Evolutionary conservation across 2,113 vertebrate species (phyloP), one percentile per base, ranked within the genome.

Genomic region (Synchiropus splendidus): DNA sequence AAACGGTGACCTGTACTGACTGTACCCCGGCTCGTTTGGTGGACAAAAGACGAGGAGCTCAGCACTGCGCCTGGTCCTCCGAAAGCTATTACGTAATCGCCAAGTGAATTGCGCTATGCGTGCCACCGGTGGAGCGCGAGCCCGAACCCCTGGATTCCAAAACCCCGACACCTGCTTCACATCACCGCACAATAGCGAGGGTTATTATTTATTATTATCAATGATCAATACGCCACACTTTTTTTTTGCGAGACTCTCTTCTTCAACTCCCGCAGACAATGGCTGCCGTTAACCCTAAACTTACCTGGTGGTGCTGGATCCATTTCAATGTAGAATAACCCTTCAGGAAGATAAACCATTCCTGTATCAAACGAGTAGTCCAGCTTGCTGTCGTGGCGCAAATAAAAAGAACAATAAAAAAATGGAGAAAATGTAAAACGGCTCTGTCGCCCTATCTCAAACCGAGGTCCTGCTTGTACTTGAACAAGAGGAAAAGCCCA

Each of bases 241-340:
- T 27, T 27, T 27, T 27, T 27, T 27, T 27, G 21, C 8, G 21
- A 5, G 21, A 27, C 21, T 5, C 21, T 8, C 21, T n/a, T 49
- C 31, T 13, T 37, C 46, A 42, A 45, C 17, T 48, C 34, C 43
- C 38, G 39, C 42, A 66, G 59, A 82, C 69, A 75, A 74, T 74
- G 67, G 70, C 65, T 63, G 72, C 40, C 12, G 68, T 73, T 70
- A 70, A 66, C 68, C 65, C 59, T 67, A 27, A 49, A 69, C 56
- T 75, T 67, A 83, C 80, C 80, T 83, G 80, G 79, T 10, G 79
- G 72, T 45, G 70, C 64, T 77, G 80, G 78, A 64, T 83, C 80
- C 80, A 83, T 83, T 67, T 83, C 80, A 66, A 83, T 78, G 64
- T 81, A 83, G 61, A 83, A 83, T 78, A 80, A 59, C 16, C 74